Conservation (phyloP, 2,888 invertebrate species). For the Brachynemurus nebulosus region DNA sequence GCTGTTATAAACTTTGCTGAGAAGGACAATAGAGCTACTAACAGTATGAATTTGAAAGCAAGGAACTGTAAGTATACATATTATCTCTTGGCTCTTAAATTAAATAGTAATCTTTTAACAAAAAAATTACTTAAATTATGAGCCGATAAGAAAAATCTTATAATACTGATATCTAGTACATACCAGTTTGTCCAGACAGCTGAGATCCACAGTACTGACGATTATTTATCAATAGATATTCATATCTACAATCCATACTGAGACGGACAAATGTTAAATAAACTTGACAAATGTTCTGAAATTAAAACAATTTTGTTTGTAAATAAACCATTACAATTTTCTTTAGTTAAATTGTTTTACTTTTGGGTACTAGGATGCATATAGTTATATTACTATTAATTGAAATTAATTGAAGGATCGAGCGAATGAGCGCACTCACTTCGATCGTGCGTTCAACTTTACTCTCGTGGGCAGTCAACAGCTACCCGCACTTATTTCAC, state of each 20-base stretch:
- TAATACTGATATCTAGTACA: constrained; percentile 13
- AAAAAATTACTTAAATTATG: background rate
- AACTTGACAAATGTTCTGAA: constrained; percentile 26
- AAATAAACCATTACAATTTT: background rate
- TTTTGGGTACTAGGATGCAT: too few relatives aligned
- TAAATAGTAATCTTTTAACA: too few relatives aligned
- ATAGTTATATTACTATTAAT: too few relatives aligned
- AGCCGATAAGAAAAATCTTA: background rate
- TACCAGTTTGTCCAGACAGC: constrained; percentile 24
- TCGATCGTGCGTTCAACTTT: too few relatives aligned
- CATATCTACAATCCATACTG: constrained; percentile 25
- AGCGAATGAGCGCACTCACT: too few relatives aligned
- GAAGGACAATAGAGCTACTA: too few relatives aligned
- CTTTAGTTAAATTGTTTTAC: background rate
- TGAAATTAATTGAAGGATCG: too few relatives aligned
- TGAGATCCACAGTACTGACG: constrained; percentile 25
- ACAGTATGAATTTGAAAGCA: too few relatives aligned
- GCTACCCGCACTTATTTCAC: too few relatives aligned
- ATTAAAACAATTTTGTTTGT: constrained; percentile 1
- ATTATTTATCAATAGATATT: constrained; percentile 25
- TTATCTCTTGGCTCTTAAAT: background rate
- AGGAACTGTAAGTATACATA: too few relatives aligned
- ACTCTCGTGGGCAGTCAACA: too few relatives aligned
- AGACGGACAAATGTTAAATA: constrained; percentile 25
- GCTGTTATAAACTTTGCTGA: too few relatives aligned